Evolutionary conservation across 2,113 vertebrate genomes (phyloP).

Genomic region (Polypterus bichir): DNA sequence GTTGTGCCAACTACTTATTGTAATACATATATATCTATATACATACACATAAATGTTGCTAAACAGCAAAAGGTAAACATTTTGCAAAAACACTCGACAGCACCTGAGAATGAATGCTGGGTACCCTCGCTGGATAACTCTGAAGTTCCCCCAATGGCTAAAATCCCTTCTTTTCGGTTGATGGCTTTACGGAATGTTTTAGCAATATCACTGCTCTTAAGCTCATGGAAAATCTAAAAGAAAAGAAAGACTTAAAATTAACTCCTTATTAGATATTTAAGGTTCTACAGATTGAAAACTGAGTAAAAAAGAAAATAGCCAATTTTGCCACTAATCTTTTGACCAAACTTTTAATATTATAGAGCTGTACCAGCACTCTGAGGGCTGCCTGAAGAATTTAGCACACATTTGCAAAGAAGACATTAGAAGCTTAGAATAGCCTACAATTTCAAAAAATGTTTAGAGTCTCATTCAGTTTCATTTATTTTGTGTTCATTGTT

Average conservation of each 20-base stretch:
- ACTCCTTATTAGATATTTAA: background rate
- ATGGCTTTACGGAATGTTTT: conserved; percentile 73
- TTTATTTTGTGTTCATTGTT: too few relatives aligned
- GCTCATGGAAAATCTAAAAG: conserved; percentile 67
- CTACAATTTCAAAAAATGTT: too few relatives aligned
- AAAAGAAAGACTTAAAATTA: conserved; percentile 13
- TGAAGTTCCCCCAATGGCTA: conserved; percentile 77
- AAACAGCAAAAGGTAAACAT: background rate
- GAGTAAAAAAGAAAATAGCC: background rate
- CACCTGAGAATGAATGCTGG: conserved; percentile 80
- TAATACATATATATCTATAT: too few relatives aligned
- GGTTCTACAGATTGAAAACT: background rate
- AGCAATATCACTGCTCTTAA: conserved; percentile 67
- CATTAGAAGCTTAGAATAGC: too few relatives aligned
- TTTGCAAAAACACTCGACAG: background rate
- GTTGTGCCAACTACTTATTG: too few relatives aligned
- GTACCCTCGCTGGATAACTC: conserved; percentile 79
- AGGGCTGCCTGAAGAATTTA: too few relatives aligned
- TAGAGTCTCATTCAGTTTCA: too few relatives aligned
- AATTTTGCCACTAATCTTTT: too few relatives aligned
- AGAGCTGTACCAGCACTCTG: too few relatives aligned
- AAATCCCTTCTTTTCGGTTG: conserved; percentile 82
- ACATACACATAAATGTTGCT: too few relatives aligned
- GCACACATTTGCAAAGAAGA: too few relatives aligned
- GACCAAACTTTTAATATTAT: too few relatives aligned